Conservation (phyloP, 2,113 vertebrate species). For the Chloebia gouldiae region DNA sequence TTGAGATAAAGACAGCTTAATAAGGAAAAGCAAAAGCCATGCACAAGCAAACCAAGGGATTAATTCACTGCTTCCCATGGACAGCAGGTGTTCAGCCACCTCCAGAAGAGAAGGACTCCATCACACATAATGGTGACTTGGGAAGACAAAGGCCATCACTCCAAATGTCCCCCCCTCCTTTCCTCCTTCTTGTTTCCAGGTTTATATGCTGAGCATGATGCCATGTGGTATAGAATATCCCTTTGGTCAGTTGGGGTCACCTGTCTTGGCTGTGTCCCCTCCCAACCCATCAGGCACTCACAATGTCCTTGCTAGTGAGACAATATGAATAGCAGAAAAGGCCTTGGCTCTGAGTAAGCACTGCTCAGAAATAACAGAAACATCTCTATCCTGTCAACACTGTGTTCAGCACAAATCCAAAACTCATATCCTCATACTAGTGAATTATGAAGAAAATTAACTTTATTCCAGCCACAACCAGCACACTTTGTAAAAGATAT, state of each 20-base stretch:
- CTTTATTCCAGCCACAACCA: neutral
- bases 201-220: neutral
- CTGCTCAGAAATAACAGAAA: neutral
- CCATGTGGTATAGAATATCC: neutral
- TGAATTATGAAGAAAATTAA: neutral
- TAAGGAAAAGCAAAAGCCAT: neutral
- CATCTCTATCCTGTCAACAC: neutral
- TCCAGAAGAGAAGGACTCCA: neutral
- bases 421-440: neutral
- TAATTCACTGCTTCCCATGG: neutral
- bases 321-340: neutral
- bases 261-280: neutral
- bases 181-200: neutral
- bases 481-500: neutral
- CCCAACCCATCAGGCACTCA: neutral
- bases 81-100: neutral
- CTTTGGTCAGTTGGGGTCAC: neutral
- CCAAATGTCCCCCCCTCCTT: accelerated
- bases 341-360: neutral
- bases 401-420: neutral
- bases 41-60: neutral
- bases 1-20: neutral
- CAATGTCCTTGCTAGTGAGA: accelerated
- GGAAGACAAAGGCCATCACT: neutral
- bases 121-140: accelerated